Base-by-base conservation (phyloP, 2,888 invertebrate species). In the Disparrhopalites patrizii region DNA sequence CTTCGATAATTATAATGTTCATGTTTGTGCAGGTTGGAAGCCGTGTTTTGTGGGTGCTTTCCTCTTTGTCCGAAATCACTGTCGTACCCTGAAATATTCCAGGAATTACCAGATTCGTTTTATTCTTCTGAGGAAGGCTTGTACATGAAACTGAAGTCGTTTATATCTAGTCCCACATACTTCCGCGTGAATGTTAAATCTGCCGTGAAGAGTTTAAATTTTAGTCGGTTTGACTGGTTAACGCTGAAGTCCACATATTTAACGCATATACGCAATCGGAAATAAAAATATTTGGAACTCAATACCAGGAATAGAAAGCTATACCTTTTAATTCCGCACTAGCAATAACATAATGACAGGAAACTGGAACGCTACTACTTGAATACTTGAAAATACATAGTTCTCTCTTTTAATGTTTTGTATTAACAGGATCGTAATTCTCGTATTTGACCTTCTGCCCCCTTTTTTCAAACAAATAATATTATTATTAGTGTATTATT, bases 21-120 rank as follows among this genome's bases (percentile, higher is more conserved):
- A 40, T 65, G 13, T 60, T 13, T 40, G 40, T 31, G 50, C 36
- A 87, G 86, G 83, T 77, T 88, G 67, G 89, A 89, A 79, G 86
- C 87, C n/a, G 83, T 83, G 1, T 83, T 82, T 72, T 83, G 83
- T 70, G 86, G 87, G n/a, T 88, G 88, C 77, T 85, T 84, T 77
- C 88, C 89, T 2, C 78, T 89, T 28, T 85, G 85, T 60, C 89
- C 89, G 5, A 85, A 85, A 72, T 79, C 81, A 70, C 79, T 89
- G 3, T 87, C 86, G 1, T 89, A 89, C 80, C 87, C 87, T 1
- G 89, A 89, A 81, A 83, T 89, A 66, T 89, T 86, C 79, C 15
- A 20, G 23, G 31, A 36, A 43, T 54, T 62, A n/a, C 85, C 83
- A 62, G 78, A 79, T 50, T 80, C 82, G 76, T 79, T 87, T 3